These are phyloP conservation scores for Plodia interpunctella DNA, from an alignment of 1,140 invertebrate species.

Conservation along the genomic window DNA sequence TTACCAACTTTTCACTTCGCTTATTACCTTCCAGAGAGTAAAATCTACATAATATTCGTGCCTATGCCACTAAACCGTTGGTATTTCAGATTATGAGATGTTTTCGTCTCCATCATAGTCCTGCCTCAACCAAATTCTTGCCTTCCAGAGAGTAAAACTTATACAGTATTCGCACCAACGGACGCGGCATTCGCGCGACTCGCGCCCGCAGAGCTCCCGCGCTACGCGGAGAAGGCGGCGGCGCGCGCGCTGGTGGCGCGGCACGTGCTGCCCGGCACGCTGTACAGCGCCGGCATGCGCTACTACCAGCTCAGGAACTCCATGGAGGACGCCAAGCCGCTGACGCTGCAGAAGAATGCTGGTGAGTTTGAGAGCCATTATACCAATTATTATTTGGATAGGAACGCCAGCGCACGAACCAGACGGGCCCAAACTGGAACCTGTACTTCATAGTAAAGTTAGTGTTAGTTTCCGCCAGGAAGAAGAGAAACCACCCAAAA, in stretches of 20 bases:
- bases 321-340: conserved; percentile 80
- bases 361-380: conserved; percentile 72
- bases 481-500: too few species aligned
- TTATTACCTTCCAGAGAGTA: too few species aligned
- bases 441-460: too few species aligned
- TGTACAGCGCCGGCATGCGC: conserved; percentile 90
- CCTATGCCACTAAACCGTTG: too few species aligned
- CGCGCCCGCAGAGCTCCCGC: conserved; percentile 79
- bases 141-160: conserved; percentile 85
- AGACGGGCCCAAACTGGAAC: too few species aligned
- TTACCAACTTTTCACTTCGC: too few species aligned
- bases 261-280: conserved; percentile 85
- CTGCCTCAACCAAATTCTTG: neutral
- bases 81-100: too few species aligned
- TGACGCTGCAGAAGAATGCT: conserved; percentile 86
- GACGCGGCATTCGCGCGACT: conserved; percentile 87
- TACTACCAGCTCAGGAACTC: conserved; percentile 90
- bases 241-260: conserved; percentile 87
- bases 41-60: too few species aligned
- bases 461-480: too few species aligned
- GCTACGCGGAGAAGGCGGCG: conserved; percentile 79
- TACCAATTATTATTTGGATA: too few species aligned
- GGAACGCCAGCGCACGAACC: too few species aligned
- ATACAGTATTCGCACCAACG: conserved; percentile 90
- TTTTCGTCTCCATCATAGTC: too few species aligned